Evolutionary conservation across 1,140 invertebrate genomes (phyloP).

Genomic region (Spodoptera litura): DNA sequence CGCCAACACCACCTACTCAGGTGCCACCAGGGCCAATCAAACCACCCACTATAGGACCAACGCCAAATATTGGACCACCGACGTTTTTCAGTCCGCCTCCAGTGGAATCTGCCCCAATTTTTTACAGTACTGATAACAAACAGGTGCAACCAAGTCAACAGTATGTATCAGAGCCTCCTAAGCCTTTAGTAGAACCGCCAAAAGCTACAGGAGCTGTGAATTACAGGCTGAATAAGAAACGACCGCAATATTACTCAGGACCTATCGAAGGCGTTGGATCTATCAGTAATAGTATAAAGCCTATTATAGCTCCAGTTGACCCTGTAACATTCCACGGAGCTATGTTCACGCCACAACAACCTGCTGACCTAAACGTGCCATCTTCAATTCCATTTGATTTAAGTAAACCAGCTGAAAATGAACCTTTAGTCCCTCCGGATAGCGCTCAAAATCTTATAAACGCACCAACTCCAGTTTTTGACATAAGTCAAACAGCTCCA

Average conservation of each 20-base stretch:
- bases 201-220: slow-evolving; percentile 69
- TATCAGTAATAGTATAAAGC: slow-evolving; percentile 78
- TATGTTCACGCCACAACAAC: slow-evolving; percentile 66
- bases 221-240: slow-evolving; percentile 79
- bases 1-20: slow-evolving; percentile 9
- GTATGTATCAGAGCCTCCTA: slow-evolving; percentile 52
- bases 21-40: not conserved
- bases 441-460: not conserved
- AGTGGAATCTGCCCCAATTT: not conserved
- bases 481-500: slow-evolving; percentile 48
- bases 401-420: slow-evolving; percentile 46
- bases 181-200: slow-evolving; percentile 67
- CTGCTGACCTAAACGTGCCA: slow-evolving; percentile 22
- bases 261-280: slow-evolving; percentile 80
- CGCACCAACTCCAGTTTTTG: slow-evolving; percentile 44
- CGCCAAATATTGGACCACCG: not conserved
- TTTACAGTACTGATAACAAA: not conserved
- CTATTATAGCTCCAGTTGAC: slow-evolving; percentile 63
- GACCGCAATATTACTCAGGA: slow-evolving; percentile 82
- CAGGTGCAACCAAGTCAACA: not conserved
- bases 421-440: slow-evolving; percentile 6
- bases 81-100: slow-evolving; percentile 8
- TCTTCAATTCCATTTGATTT: slow-evolving; percentile 58
- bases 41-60: slow-evolving; percentile 1
- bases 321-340: slow-evolving; percentile 64